Conservation (phyloP, 2,888 invertebrate species). For the Heliconius sara region DNA sequence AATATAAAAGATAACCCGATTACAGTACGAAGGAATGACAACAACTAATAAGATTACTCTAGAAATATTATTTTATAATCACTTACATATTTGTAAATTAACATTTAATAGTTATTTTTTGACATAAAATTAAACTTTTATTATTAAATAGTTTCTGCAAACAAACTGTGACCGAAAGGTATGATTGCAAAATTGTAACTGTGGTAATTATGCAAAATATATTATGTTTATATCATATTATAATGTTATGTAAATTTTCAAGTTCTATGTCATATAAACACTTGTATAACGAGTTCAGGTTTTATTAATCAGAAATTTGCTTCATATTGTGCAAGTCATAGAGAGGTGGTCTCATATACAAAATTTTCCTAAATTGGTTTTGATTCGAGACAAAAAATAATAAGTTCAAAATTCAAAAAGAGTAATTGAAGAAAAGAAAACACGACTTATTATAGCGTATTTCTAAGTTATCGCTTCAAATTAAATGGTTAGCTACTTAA, state of each 20-base stretch:
- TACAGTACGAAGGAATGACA: too few species aligned
- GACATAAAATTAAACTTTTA: background rate
- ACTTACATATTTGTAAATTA: background rate
- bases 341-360: background rate
- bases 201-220: conserved; percentile 57
- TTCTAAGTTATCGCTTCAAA: too few species aligned
- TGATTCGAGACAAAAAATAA: background rate
- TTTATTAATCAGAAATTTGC: conserved; percentile 49
- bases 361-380: background rate
- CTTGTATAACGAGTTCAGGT: conserved; percentile 63
- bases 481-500: background rate
- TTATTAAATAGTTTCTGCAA: background rate
- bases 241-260: conserved; percentile 75
- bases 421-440: too few species aligned
- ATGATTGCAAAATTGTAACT: conserved; percentile 57
- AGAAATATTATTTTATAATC: background rate
- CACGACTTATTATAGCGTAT: too few species aligned
- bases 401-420: too few species aligned
- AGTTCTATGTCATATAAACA: conserved; percentile 73
- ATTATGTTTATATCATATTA: conserved; percentile 64
- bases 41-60: background rate
- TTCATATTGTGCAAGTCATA: conserved; percentile 34
- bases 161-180: conserved; percentile 42
- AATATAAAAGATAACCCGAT: background rate
- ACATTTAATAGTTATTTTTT: background rate